A percentile compares a stretch with the other conserved stretches of the same genome.
Evolutionary conservation across 2,113 vertebrate genomes (phyloP).

Genomic region (Brachypodius melanocephalos): DNA sequence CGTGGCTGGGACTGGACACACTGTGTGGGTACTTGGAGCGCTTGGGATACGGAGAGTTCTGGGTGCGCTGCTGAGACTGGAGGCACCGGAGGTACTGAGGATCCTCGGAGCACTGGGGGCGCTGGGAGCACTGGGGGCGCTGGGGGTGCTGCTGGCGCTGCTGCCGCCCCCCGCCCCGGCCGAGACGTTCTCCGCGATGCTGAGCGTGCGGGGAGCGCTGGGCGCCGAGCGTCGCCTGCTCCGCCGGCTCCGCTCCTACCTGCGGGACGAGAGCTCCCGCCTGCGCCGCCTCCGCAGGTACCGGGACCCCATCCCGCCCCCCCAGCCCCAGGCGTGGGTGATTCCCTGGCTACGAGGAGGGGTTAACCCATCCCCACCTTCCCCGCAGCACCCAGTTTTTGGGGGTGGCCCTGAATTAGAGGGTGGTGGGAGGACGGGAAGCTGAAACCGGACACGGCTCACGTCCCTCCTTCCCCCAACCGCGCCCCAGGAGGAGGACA

Average conservation of each 20-base stretch:
- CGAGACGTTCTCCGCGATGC: constrained; percentile 8
- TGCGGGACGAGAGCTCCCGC: constrained; percentile 7
- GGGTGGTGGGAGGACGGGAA: neutral
- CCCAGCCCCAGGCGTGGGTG: neutral
- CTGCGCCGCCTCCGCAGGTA: constrained; percentile 16
- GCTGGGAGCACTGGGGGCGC: neutral
- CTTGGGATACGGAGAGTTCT: neutral
- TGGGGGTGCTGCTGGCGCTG: neutral
- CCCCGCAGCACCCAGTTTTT: fast-evolving
- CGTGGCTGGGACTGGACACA: neutral
- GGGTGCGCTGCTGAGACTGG: neutral
- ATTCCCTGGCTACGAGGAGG: neutral
- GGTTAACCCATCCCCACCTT: neutral
- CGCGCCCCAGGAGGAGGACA: fast-evolving
- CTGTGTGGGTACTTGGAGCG: fast-evolving
- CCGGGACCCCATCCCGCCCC: neutral
- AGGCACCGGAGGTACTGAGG: neutral
- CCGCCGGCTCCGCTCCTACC: neutral
- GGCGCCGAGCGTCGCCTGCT: constrained; percentile 1
- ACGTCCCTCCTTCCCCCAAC: fast-evolving
- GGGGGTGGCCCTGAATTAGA: neutral
- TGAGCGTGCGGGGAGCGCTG: constrained; percentile 1
- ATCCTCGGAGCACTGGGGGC: neutral
- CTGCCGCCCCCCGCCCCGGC: neutral
- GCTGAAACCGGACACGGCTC: fast-evolving